Evolutionary conservation across 30 jellyfish, hydroid and myxozoan species (phyloP), one percentile per base, ranked within the genome.

Genomic region (Cassiopea xamachana): DNA sequence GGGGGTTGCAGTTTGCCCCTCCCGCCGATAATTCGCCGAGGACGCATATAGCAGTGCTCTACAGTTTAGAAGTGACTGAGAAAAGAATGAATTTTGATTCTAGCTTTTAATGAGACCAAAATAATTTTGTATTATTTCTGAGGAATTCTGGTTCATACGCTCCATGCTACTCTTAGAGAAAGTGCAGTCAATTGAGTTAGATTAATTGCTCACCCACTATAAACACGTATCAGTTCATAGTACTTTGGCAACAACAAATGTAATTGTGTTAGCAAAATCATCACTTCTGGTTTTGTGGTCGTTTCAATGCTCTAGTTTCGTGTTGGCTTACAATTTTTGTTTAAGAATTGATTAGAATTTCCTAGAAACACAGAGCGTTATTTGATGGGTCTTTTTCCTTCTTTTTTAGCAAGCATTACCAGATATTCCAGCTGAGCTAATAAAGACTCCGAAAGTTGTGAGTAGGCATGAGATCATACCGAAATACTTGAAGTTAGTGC

Each of bases 361-460:
- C 64, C 64, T 6, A 55, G 64, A 27, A 27, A 27, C 39, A 3
- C 64, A 55, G 7, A 55, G 7, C 12, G 7, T 17, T 64, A 27
- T 64, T 4, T 64, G 74, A 64, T 17, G 39, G 15, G 74, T 64
- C 15, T 9, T 64, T 16, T 14, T 9, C 8, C 15, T 64, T 9
- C 74, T 64, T 55, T 64, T 64, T 27, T 27, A 64, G 90, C 47
- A 69, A 44, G 58, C 51, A 18, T 16, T 47, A 70, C 90, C 90
- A 1, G 82, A 67, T 0, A 82, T 82, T 44, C 90, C 90, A 67
- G 90, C 90, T 82, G 90, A 82, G 9, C 81, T 82, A 68, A 82
- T 82, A 82, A 82, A 82, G 47, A 16, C 82, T 13, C 90, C 82
- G 43, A 82, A 64, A 82, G 58, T 70, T 69, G 90, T 82, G 46